A percentile compares a stretch with the other conserved stretches of the same genome.
phyloP scores from a whole-genome alignment of 2,888 invertebrate genomes.

The Sarcophaga variegata region DNA sequence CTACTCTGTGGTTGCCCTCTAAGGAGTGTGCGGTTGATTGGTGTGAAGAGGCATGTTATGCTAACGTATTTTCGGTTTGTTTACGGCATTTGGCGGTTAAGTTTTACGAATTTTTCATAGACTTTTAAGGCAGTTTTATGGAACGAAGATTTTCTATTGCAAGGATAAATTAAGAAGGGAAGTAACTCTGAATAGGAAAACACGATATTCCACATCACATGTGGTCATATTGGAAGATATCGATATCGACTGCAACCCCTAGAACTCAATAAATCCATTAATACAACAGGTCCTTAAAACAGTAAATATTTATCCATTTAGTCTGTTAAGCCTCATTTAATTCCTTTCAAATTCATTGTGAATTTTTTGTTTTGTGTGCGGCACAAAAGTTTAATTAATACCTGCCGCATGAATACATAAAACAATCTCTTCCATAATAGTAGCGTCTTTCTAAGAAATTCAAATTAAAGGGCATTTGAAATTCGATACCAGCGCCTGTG shows the following conservation, averaged over 20 bases:
- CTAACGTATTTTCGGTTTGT: background rate
- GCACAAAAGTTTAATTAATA: background rate
- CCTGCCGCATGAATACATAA: background rate
- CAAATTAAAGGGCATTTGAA: constrained; percentile 3
- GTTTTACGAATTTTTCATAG: background rate
- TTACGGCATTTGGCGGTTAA: background rate
- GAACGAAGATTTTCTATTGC: too few relatives aligned
- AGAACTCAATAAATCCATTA: too few relatives aligned
- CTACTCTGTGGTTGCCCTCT: constrained; percentile 69
- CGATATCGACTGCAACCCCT: too few relatives aligned
- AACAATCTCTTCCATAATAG: background rate
- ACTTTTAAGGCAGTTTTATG: background rate
- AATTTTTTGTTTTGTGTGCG: background rate
- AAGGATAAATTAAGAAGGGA: background rate
- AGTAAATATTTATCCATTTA: too few relatives aligned
- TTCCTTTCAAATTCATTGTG: too few relatives aligned
- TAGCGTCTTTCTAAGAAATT: background rate
- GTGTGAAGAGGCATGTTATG: background rate
- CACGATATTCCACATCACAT: background rate
- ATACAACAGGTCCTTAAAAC: too few relatives aligned
- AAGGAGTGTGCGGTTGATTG: background rate
- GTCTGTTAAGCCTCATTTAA: too few relatives aligned
- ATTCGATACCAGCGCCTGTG: constrained; percentile 35
- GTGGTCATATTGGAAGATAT: too few relatives aligned
- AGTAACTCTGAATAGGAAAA: background rate